A percentile compares a stretch with the other conserved stretches of the same genome.
These are phyloP conservation scores for Pitta sordida DNA, from an alignment of 2,113 vertebrate genomes.

Conservation along the genomic window DNA sequence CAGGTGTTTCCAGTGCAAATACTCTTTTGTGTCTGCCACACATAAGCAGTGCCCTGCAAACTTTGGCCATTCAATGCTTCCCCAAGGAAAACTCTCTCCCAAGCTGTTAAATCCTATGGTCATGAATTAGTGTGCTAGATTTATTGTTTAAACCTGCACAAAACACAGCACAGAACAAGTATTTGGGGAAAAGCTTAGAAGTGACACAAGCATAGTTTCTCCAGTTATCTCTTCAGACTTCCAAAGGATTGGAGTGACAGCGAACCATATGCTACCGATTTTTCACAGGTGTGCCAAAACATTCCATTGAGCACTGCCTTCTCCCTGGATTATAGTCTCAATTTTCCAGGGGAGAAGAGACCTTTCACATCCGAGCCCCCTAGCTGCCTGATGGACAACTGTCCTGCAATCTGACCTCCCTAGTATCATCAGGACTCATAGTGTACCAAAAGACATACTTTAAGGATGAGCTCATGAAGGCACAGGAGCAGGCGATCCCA, in stretches of 20 bases:
- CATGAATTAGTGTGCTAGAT: not conserved
- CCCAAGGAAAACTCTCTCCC: not conserved
- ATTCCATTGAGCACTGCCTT: not conserved
- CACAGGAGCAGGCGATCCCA: too few relatives aligned
- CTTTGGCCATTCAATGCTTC: not conserved
- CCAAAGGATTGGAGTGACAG: not conserved
- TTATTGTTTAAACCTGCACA: not conserved
- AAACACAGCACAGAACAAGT: not conserved
- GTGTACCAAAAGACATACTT: too few relatives aligned
- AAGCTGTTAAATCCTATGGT: not conserved
- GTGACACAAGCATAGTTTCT: not conserved
- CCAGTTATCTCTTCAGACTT: not conserved
- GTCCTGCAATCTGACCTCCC: not conserved
- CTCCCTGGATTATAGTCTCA: not conserved
- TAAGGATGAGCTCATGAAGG: too few relatives aligned
- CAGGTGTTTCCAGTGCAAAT: not conserved
- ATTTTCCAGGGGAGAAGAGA: not conserved
- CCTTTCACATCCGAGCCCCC: not conserved
- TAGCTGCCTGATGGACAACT: not conserved
- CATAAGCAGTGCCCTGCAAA: not conserved
- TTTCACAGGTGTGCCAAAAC: not conserved
- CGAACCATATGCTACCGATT: fast-evolving
- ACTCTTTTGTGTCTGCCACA: not conserved
- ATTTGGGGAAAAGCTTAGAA: not conserved
- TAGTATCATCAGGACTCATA: not conserved